Base-by-base conservation (phyloP, 2,797 vertebrate species). In the Sebastes hopkinsi region DNA sequence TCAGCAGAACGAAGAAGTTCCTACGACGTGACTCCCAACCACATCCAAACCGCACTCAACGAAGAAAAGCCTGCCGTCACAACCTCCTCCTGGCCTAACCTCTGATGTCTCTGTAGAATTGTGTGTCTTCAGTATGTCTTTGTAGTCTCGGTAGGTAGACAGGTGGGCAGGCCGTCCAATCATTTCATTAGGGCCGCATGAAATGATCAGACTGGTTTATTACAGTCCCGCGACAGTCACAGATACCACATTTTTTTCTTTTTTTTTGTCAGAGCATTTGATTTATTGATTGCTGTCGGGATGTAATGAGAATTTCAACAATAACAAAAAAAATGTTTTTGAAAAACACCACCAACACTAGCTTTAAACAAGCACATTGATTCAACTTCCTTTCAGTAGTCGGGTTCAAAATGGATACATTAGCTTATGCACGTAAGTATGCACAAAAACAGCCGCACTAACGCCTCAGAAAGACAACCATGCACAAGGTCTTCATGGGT, bases 61-160 rank as follows among this genome's bases (percentile, higher is more conserved):
- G 27, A 52, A 38, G 27, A 62, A 55, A 55, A 29, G 16, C 11
- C 8, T 38, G 13, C 12, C n/a, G 52, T 32, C 52, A 20, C 10
- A 30, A 13, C n/a, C 38, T 58, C 54, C 27, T 74, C 67, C 32
- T 42, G 32, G 34, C 16, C 16, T 25, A 20, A 60, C 58, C 42
- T 61, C 73, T 68, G 59, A 38, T 42, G 30, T 77, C 46, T 25
- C 18, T 52, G 22, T 69, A 72, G 34, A 68, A 76, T 29, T 16
- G 38, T 42, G 14, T 42, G 38, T 38, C 36, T 58, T 2, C 9
- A 13, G 27, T 70, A 1, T 13, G 12, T 71, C 67, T 77, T 20
- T 75, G 29, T 25, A 29, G 69, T 68, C 6, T 46, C 25, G 2
- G 42, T 3, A 46, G 6, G 6, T 18, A 46, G 42, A 46, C 42